Conservation (phyloP, 2,113 vertebrate genomes). For the Notiomystis cincta region DNA sequence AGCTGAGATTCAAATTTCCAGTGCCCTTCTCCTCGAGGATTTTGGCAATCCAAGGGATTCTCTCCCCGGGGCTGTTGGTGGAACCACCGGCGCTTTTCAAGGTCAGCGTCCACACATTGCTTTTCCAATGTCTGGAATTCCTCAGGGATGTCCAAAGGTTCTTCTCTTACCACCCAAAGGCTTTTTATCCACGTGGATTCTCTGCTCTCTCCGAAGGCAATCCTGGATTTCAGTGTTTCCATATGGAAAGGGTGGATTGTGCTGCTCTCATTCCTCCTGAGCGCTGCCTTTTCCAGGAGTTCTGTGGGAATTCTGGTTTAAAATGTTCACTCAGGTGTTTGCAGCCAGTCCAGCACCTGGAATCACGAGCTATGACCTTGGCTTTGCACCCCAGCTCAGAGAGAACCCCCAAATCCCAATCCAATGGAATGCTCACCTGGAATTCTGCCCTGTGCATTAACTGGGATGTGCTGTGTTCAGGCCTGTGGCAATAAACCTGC, state of each 20-base stretch:
- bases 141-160: neutral
- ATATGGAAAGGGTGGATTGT: neutral
- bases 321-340: neutral
- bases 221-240: fast-evolving
- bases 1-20: neutral
- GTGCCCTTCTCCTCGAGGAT: neutral
- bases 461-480: no score
- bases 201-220: neutral
- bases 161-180: neutral
- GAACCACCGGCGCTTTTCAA: neutral
- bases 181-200: neutral
- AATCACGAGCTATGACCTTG: fast-evolving
- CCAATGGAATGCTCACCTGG: neutral
- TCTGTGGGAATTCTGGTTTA: neutral
- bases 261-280: neutral
- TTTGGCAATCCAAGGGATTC: neutral
- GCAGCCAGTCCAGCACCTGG: no score
- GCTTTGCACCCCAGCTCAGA: neutral
- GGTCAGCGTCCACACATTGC: neutral
- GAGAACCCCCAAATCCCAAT: neutral
- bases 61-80: neutral
- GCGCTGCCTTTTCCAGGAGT: neutral
- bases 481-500: neutral
- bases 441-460: fast-evolving
- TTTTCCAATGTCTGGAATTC: neutral